phyloP scores from a whole-genome alignment of 1,140 invertebrate genomes.

The Drosophila lowei region DNA sequence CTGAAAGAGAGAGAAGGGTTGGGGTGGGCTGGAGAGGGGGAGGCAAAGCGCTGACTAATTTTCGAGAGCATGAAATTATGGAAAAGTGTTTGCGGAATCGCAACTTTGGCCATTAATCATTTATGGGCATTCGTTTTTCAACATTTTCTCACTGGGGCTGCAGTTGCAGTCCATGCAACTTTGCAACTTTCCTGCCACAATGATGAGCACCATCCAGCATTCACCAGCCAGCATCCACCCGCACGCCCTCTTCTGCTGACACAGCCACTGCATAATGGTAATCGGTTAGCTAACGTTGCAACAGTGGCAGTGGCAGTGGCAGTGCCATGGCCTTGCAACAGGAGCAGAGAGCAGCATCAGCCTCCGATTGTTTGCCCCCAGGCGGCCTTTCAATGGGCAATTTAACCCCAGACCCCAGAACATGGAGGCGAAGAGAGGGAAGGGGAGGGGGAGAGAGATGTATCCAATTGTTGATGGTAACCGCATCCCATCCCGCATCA shows the following conservation, averaged over 20 bases:
- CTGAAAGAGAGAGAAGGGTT: not conserved
- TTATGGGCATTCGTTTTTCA: conserved; percentile 68
- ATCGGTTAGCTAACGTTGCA: conserved; percentile 39
- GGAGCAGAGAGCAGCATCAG: conserved; percentile 23
- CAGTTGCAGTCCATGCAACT: conserved; percentile 49
- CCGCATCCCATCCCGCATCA: not conserved
- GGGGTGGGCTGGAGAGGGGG: not conserved
- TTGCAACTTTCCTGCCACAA: conserved; percentile 60
- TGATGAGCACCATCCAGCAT: conserved; percentile 20
- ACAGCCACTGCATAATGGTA: conserved; percentile 27
- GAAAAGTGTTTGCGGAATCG: conserved; percentile 66
- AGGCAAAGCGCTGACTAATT: conserved; percentile 65
- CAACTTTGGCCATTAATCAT: conserved; percentile 77
- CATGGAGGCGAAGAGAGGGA: conserved; percentile 13
- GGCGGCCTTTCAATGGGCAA: conserved; percentile 74
- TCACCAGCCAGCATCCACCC: no score
- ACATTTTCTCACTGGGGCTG: conserved; percentile 16
- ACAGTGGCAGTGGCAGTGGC: conserved; percentile 11
- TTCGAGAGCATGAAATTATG: conserved; percentile 57
- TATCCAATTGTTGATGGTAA: conserved; percentile 63
- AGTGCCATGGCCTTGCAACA: conserved; percentile 53
- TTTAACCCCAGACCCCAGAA: conserved; percentile 52
- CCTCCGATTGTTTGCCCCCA: conserved; percentile 65
- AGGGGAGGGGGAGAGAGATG: no score
- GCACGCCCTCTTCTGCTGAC: not conserved